phyloP scores from a whole-genome alignment of 2,797 vertebrate genomes.

The Leptatherina wallacei region DNA sequence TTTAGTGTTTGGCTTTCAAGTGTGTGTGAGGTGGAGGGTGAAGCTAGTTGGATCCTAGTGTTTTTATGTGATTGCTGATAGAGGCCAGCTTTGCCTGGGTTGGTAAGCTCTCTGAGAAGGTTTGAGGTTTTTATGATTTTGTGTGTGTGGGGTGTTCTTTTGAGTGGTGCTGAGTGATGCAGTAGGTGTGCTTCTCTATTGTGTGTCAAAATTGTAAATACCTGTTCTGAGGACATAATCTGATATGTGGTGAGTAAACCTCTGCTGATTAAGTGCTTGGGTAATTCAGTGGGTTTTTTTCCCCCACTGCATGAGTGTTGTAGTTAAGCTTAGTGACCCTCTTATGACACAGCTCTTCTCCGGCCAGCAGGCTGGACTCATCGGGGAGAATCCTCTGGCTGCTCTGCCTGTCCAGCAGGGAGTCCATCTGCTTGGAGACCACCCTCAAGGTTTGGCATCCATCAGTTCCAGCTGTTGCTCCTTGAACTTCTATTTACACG shows the following conservation, averaged over 20 bases:
- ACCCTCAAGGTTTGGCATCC: conserved; percentile 84
- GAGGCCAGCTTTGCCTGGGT: conserved; percentile 19
- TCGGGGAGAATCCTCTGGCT: conserved; percentile 89
- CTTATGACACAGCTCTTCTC: conserved; percentile 43
- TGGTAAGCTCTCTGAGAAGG: conserved; percentile 50
- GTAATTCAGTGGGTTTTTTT: background rate
- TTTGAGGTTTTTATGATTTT: conserved; percentile 27
- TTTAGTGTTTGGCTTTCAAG: conserved; percentile 51
- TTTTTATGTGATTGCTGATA: conserved; percentile 20
- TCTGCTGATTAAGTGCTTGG: conserved; percentile 20
- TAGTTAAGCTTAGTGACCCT: conserved; percentile 38
- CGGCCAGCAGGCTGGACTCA: conserved; percentile 86
- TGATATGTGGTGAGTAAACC: conserved; percentile 56
- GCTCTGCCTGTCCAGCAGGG: conserved; percentile 83
- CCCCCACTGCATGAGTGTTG: background rate
- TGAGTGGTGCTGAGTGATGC: conserved; percentile 56
- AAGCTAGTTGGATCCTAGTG: conserved; percentile 11
- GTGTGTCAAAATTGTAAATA: conserved; percentile 43
- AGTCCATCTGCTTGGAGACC: conserved; percentile 86
- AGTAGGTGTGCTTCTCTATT: conserved; percentile 45
- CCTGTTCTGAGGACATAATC: conserved; percentile 25
- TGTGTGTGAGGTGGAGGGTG: conserved; percentile 38
- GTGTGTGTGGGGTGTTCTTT: conserved; percentile 41
- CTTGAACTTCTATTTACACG: conserved; percentile 31
- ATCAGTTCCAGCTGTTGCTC: conserved; percentile 28